Percentiles rank a stretch among this genome's conserved stretches.
Conservation (phyloP, 2,888 invertebrate genomes). For the Tridacna gigas region DNA sequence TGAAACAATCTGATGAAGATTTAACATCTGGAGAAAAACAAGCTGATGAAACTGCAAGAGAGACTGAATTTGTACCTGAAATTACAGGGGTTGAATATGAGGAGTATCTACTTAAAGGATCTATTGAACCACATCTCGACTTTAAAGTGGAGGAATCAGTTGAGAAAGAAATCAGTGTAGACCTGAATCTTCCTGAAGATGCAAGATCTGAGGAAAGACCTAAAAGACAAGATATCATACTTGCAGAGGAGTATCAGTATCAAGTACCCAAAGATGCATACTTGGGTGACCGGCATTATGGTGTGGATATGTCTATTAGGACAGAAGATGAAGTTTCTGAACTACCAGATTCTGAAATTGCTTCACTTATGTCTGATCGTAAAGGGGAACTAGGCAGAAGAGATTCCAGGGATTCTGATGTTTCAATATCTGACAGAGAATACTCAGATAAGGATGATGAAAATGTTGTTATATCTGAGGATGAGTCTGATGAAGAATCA, state of each 20-base stretch:
- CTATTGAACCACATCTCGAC: neutral
- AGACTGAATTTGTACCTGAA: constrained; percentile 53
- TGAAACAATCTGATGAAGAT: constrained; percentile 26
- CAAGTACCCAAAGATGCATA: constrained; percentile 54
- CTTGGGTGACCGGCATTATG: constrained; percentile 37
- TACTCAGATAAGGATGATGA: constrained; percentile 64
- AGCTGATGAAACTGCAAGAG: constrained; percentile 21
- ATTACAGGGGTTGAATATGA: constrained; percentile 58
- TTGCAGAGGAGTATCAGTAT: constrained; percentile 58
- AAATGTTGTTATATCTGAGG: constrained; percentile 60
- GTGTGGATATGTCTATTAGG: constrained; percentile 61
- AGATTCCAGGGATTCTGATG: constrained; percentile 62
- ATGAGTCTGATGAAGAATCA: constrained; percentile 52
- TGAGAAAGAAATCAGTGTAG: constrained; percentile 29
- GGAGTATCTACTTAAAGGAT: constrained; percentile 35
- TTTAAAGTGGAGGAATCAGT: constrained; percentile 16
- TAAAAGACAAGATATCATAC: constrained; percentile 45
- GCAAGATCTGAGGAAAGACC: constrained; percentile 9
- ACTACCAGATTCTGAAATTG: constrained; percentile 64
- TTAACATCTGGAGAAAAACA: neutral
- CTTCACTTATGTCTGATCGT: constrained; percentile 60
- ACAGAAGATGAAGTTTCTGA: constrained; percentile 68
- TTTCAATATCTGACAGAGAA: constrained; percentile 60
- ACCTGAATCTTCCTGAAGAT: constrained; percentile 38
- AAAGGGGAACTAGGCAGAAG: constrained; percentile 52